phyloP scores from a whole-genome alignment of 2,888 invertebrate genomes.

The Thalpophila matura region DNA sequence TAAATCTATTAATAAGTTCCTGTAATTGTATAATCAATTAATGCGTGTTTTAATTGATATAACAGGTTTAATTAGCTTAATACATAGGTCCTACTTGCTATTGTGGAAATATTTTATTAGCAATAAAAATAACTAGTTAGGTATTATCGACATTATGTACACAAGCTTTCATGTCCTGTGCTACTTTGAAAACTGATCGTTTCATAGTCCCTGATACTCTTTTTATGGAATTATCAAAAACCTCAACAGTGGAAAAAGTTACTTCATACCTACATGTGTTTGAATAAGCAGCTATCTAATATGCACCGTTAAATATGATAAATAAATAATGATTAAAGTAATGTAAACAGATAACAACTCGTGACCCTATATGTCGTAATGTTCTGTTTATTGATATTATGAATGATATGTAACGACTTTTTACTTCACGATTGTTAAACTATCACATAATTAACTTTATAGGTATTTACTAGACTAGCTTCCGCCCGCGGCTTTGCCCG shows the following conservation, averaged over 20 bases:
- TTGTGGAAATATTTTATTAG: no score
- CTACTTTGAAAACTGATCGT: neutral
- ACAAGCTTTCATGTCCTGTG: no score
- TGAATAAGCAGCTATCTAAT: conserved; percentile 2
- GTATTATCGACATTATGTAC: no score
- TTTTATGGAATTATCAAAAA: no score
- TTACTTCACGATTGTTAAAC: conserved; percentile 5
- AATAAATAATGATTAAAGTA: conserved; percentile 22
- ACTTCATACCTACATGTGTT: neutral
- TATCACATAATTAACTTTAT: no score
- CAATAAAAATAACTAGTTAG: no score
- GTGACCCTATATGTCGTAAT: conserved; percentile 46
- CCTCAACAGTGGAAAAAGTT: conserved; percentile 41
- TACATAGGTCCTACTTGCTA: neutral
- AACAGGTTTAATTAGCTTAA: neutral
- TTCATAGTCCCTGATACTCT: no score
- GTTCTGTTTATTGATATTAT: conserved; percentile 27
- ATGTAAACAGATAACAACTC: conserved; percentile 35
- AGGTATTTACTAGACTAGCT: no score
- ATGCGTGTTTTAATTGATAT: neutral
- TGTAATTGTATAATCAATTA: neutral
- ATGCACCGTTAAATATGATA: conserved; percentile 33
- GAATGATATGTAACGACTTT: conserved; percentile 22
- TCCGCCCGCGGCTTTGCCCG: no score
- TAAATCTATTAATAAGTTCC: neutral